phyloP scores from a whole-genome alignment of 92 coral and sea anemone genomes.

The Virgularia gustaviana region DNA sequence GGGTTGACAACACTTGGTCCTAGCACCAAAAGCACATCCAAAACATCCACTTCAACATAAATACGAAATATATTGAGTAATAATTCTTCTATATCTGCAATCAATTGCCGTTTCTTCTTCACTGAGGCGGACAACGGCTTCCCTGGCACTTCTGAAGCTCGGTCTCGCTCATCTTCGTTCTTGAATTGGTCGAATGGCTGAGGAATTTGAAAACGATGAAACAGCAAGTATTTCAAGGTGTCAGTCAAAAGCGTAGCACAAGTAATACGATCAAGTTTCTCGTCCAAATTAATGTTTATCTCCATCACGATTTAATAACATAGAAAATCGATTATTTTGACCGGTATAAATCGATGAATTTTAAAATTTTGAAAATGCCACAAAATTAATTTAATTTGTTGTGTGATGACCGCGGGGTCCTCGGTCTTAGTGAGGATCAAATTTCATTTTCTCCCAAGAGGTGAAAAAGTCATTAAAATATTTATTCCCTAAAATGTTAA shows the following conservation, averaged over 20 bases:
- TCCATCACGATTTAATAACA: no score
- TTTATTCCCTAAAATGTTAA: neutral
- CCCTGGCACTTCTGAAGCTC: conserved; percentile 24
- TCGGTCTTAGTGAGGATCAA: no score
- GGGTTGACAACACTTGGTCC: conserved; percentile 95
- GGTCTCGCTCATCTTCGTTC: conserved; percentile 40
- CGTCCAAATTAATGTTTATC: conserved; percentile 52
- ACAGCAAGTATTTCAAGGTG: conserved; percentile 74
- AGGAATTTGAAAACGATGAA: conserved; percentile 86
- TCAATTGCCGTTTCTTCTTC: conserved; percentile 29
- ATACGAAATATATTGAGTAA: conserved; percentile 55
- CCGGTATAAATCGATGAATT: no score
- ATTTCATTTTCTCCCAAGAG: no score
- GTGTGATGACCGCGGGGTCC: no score
- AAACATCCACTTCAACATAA: conserved; percentile 50
- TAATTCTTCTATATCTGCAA: conserved; percentile 59
- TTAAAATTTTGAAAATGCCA: no score
- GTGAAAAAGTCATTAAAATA: neutral
- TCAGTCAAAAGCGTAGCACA: conserved; percentile 58
- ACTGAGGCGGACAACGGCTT: conserved; percentile 11
- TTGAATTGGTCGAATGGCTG: conserved; percentile 79
- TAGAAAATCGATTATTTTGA: no score
- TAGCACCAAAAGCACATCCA: conserved; percentile 61
- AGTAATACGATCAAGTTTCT: conserved; percentile 36
- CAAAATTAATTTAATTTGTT: no score